Base-by-base conservation (phyloP, 2,113 vertebrate genomes). In the Zosterops borbonicus region DNA sequence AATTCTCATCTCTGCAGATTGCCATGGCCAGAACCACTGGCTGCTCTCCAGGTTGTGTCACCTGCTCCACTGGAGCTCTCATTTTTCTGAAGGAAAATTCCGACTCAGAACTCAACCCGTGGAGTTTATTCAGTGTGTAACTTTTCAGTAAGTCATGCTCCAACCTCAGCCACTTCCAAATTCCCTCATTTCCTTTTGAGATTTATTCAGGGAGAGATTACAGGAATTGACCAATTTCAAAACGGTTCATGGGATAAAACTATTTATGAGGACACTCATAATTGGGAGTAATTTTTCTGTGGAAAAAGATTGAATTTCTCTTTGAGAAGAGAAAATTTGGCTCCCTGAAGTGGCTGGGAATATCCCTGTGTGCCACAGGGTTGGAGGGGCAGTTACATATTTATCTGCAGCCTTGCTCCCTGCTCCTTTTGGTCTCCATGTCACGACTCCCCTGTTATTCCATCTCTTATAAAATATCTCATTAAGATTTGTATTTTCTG, bases 1-100 rank as follows among this genome's bases (percentile, higher is more conserved):
- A 93, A 96, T 92, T 85, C 56, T 95, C 67, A 95, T 95, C 91
- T 96, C 74, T 75, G 69, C 42, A 56, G 29, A 31, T 21, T 91
- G 91, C 81, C 86, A 71, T 6, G 9, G 7, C 49, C 95, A 80
- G 12, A 21, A 71, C n/a, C 33, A 25, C 49, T 80, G 92, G 95
- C 87, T 90, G 28, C 8, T 78, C 44, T 95, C 92, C 91, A 93
- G 89, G 37, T 74, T 86, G 59, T 88, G 62, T 86, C 92, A 75
- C 60, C 31, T 37, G 91, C 63, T 91, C 85, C 80, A 83, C 89
- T 86, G 94, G 24, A 92, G 78, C 56, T 89, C n/a, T 74, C n/a
- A 13, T 80, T 78, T 92, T 87, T 46, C 55, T 83, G n/a, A 49
- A 58, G 70, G 55, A 70, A 86, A 91, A 22, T 31, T 59, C 9